Evolutionary conservation across 2,888 invertebrate species (phyloP), one percentile per base, ranked within the genome.

Genomic region (Eurytoma adleriae): DNA sequence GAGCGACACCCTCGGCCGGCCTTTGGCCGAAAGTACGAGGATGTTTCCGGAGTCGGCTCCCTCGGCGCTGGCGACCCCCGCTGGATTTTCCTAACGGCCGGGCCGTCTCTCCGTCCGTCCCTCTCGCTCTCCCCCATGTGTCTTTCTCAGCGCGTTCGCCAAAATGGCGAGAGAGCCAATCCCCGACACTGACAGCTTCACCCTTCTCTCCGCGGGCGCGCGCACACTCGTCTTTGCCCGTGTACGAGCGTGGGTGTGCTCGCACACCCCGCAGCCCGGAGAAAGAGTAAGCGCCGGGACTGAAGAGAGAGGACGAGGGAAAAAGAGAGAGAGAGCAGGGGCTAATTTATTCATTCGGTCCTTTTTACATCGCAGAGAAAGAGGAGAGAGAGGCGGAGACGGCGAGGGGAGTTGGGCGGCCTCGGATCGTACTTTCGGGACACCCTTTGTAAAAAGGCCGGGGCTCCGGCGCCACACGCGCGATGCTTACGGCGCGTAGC

Each of bases 301-400:
- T 40, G 10, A 18, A 52, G 67, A 30, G 30, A 48, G 48, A 40
- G 40, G 40, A 40, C 7, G 20, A 40, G 64, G 20, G 61, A 52
- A 40, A 50, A 67, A 54, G 40, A 13, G 68, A 77, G 70, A 56
- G 70, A 78, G 75, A 66, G 83, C 69, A 64, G 73, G 82, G 86
- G 86, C 89, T 89, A 89, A 89, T 89, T 89, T 89, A 89, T 89
- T 89, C 89, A 89, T 89, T 89, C 88, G 88, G 86, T 89, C 87
- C 89, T 88, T 88, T 89, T 88, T 89, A 88, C 88, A 86, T 84
- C 84, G 85, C 82, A 77, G 84, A 86, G 86, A 84, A 88, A 40
- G 40, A 40, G 40, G 85, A 86, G 86, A 86, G 86, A 86, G 86
- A 86, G 86, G 87, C 84, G 81, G 81, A 82, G 80, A 57, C 67